These are phyloP conservation scores for Falco berigora DNA, from an alignment of 2,797 vertebrate species.

Conservation along the genomic window DNA sequence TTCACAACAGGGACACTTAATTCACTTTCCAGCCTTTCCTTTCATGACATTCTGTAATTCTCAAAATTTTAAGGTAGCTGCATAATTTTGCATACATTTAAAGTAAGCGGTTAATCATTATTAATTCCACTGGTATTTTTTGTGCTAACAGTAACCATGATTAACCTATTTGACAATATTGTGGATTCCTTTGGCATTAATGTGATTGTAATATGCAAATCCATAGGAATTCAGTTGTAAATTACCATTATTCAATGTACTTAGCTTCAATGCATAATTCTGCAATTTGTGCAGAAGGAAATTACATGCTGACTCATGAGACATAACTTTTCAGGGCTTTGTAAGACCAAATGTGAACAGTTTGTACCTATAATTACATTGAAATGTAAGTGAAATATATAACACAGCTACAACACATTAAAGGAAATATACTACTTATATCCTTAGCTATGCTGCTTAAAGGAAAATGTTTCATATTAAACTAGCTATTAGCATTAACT, in stretches of 20 bases:
- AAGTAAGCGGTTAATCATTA: conserved; percentile 32
- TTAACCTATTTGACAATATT: conserved; percentile 48
- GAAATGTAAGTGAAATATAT: conserved; percentile 23
- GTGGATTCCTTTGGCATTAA: conserved; percentile 43
- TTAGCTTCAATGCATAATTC: conserved; percentile 44
- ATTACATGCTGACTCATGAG: conserved; percentile 52
- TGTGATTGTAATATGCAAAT: conserved; percentile 50
- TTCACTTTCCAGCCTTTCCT: neutral
- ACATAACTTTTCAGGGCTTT: conserved; percentile 31
- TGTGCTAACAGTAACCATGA: conserved; percentile 23
- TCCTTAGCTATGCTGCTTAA: neutral
- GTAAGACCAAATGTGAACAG: conserved; percentile 34
- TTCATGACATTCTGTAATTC: neutral
- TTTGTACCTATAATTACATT: conserved; percentile 45
- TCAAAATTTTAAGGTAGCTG: conserved; percentile 17
- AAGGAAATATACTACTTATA: neutral
- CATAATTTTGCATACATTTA: conserved; percentile 37
- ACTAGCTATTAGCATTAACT: neutral
- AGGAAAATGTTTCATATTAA: neutral
- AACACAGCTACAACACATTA: neutral
- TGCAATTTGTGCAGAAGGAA: conserved; percentile 43
- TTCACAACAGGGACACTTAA: neutral
- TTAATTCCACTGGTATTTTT: conserved; percentile 7
- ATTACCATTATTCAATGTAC: conserved; percentile 35
- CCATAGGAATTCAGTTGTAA: conserved; percentile 49